phyloP scores from a whole-genome alignment of 2,888 invertebrate genomes.

The Protonemura montana region DNA sequence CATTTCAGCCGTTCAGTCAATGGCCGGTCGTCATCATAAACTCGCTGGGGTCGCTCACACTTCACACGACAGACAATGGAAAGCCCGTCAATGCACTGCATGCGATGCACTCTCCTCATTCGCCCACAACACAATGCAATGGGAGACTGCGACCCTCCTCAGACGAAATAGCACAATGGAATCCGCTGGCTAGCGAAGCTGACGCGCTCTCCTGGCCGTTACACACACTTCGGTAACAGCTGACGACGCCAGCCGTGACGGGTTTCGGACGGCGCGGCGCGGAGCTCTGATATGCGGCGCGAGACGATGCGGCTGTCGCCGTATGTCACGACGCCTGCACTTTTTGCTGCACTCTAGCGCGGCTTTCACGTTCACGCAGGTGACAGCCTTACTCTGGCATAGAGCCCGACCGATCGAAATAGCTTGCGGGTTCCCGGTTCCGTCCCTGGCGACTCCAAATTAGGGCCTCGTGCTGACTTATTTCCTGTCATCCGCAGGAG shows the following conservation, averaged over 20 bases:
- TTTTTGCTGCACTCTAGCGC: neutral
- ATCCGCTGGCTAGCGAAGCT: neutral
- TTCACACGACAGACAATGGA: neutral
- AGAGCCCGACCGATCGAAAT: neutral
- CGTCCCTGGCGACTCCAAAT: neutral
- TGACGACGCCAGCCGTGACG: too few species aligned
- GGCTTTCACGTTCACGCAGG: neutral
- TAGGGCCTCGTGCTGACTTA: neutral
- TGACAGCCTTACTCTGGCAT: neutral
- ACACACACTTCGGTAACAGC: neutral
- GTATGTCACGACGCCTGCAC: neutral
- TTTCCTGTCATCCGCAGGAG: neutral
- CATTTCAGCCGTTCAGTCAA: conserved; percentile 58
- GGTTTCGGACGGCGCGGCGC: neutral
- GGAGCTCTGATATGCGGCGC: neutral
- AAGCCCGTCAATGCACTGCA: neutral
- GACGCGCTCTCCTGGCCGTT: neutral
- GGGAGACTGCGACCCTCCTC: neutral
- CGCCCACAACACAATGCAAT: neutral
- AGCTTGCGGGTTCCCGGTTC: neutral
- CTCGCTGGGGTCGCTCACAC: neutral
- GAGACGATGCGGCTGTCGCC: neutral
- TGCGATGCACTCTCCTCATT: neutral
- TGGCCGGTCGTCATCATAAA: neutral
- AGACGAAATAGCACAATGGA: neutral